phyloP scores from a whole-genome alignment of 2,113 vertebrate genomes.

The Muntiacus reevesi region DNA sequence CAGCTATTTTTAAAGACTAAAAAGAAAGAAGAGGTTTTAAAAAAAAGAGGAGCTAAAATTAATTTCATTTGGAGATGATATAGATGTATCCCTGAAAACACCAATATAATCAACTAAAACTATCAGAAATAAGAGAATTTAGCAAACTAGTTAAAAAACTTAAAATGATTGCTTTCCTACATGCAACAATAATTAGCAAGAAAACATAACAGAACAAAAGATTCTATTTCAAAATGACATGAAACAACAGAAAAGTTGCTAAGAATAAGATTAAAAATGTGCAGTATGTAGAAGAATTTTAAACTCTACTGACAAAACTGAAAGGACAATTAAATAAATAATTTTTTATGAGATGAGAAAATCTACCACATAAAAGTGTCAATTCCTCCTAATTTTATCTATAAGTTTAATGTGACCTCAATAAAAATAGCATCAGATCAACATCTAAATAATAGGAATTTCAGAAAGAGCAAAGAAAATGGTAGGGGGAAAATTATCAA shows the following conservation, averaged over 20 bases:
- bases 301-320: not conserved
- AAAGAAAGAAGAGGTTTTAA: not conserved
- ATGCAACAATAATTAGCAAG: not conserved
- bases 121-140: not conserved
- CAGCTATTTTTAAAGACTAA: not conserved
- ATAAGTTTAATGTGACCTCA: conserved; percentile 15
- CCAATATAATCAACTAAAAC: not conserved
- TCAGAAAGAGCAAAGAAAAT: conserved; percentile 37
- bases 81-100: not conserved
- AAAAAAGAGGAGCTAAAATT: not conserved
- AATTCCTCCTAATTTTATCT: not conserved
- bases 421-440: conserved; percentile 31
- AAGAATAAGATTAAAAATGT: conserved; percentile 5
- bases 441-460: conserved; percentile 24
- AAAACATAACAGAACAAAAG: conserved; percentile 22
- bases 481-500: not conserved
- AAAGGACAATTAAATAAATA: not conserved
- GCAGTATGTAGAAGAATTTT: not conserved
- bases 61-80: not conserved
- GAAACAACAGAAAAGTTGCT: not conserved
- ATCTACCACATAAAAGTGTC: not conserved
- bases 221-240: conserved; percentile 17
- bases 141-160: not conserved
- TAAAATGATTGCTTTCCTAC: not conserved
- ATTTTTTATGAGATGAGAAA: not conserved